Base-by-base conservation (phyloP, 1,140 invertebrate genomes). In the Cherax quadricarinatus region DNA sequence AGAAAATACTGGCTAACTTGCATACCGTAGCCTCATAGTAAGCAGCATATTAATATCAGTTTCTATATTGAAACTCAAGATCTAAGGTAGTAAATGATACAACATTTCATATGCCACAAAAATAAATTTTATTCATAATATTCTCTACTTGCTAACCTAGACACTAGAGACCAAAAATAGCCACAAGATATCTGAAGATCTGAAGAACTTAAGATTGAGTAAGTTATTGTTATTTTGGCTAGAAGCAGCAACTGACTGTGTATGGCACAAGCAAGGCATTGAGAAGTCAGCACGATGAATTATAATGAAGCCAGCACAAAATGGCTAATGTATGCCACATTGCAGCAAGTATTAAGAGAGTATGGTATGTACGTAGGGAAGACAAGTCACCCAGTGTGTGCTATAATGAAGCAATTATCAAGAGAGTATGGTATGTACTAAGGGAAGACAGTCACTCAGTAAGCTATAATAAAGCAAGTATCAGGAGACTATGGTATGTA, bases 121-220 rank as follows among this genome's bases (percentile, higher is more conserved):
- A 89, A 89, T 89, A 89, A 89, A 89, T 83, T 89, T 89, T 89
- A 89, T 89, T 89, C 88, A 89, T 89, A 89, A 89, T 89, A 89
- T 89, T 89, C 80, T 83, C 88, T 89, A 89, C 88, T 82, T 84
- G n/a, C 75, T 89, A 89, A 82, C 57, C 88, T 89, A 89, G 66
- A 89, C 80, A 89, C 88, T 89, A 89, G 80, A 89, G 88, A 89
- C 88, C 88, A 89, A 89, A 89, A 89, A 89, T 89, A 89, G 80
- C 88, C 88, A 89, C 88, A 89, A 89, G 86, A 89, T 89, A 66
- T 89, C 82, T 89, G 60, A 89, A 89, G 82, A 89, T 83, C 57
- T 82, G 80, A 89, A 89, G 79, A 89, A 84, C 88, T 83, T 89
- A 89, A 89, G 66, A 89, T 66, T 89, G 80, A 89, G 88, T 89